phyloP scores from a whole-genome alignment of 1,140 invertebrate genomes.

The Globodera rostochiensis region DNA sequence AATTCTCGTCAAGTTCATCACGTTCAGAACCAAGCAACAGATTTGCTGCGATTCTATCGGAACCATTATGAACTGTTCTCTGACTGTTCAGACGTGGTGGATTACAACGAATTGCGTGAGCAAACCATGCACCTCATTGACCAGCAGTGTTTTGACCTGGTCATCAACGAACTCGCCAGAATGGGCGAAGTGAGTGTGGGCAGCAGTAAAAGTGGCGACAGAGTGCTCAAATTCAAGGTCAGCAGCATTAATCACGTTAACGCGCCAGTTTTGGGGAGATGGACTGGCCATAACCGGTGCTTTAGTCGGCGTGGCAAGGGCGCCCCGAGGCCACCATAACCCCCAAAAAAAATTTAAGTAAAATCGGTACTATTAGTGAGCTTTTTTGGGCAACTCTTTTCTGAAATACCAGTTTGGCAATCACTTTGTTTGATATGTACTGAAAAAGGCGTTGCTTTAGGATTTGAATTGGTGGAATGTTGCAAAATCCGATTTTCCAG shows the following conservation, averaged over 20 bases:
- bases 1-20: neutral
- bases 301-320: too few relatives aligned
- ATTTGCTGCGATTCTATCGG: slow-evolving; percentile 54
- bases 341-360: too few relatives aligned
- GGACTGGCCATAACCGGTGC: too few relatives aligned
- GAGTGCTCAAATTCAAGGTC: slow-evolving; percentile 60
- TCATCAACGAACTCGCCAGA: slow-evolving; percentile 52
- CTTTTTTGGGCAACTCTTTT: too few relatives aligned
- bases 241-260: neutral
- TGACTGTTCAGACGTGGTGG: slow-evolving; percentile 61
- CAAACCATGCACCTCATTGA: slow-evolving; percentile 39
- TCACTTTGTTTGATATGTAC: too few relatives aligned
- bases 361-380: too few relatives aligned
- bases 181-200: slow-evolving; percentile 58
- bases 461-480: too few relatives aligned
- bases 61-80: slow-evolving; percentile 46
- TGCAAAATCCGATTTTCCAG: slow-evolving; percentile 30
- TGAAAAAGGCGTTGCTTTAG: too few relatives aligned
- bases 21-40: slow-evolving; percentile 41
- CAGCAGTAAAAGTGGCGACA: slow-evolving; percentile 49
- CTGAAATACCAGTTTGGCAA: too few relatives aligned
- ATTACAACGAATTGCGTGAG: slow-evolving; percentile 54
- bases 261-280: too few relatives aligned
- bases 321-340: too few relatives aligned
- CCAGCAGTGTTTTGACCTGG: slow-evolving; percentile 54